Conservation (phyloP, 2,113 vertebrate species). For the Prietella phreatophila region DNA sequence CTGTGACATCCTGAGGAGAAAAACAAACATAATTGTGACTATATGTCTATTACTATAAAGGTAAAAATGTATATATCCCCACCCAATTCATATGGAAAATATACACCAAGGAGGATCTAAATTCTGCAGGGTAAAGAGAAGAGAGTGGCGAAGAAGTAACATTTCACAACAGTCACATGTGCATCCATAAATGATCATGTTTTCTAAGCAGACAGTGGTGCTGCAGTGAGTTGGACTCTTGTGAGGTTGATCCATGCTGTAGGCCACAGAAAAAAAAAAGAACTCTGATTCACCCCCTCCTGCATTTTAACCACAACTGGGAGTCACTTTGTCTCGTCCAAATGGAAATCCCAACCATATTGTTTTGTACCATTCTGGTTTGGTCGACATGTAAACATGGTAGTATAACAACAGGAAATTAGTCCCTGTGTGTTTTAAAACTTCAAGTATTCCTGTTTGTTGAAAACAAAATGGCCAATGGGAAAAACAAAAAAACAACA, state of each 20-base stretch:
- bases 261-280: constrained; percentile 4
- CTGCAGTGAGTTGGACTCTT: constrained; percentile 7
- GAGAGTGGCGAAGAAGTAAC: neutral
- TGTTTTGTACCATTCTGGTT: constrained; percentile 52
- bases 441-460: constrained; percentile 53
- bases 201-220: neutral
- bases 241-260: constrained; percentile 27
- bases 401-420: constrained; percentile 49
- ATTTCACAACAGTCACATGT: neutral
- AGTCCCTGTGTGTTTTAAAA: constrained; percentile 47
- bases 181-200: neutral
- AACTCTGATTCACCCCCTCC: constrained; percentile 25
- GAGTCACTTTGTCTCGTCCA: constrained; percentile 36
- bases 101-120: neutral
- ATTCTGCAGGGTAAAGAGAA: neutral
- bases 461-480: neutral
- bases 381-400: constrained; percentile 63
- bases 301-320: constrained; percentile 25
- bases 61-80: neutral
- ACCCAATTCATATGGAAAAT: neutral
- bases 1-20: neutral
- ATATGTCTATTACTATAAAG: neutral
- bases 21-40: neutral
- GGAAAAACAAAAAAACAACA: too few species aligned
- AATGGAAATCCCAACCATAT: constrained; percentile 18